Evolutionary conservation across 2,113 vertebrate genomes (phyloP).

Genomic region (Pollimyrus isidori): DNA sequence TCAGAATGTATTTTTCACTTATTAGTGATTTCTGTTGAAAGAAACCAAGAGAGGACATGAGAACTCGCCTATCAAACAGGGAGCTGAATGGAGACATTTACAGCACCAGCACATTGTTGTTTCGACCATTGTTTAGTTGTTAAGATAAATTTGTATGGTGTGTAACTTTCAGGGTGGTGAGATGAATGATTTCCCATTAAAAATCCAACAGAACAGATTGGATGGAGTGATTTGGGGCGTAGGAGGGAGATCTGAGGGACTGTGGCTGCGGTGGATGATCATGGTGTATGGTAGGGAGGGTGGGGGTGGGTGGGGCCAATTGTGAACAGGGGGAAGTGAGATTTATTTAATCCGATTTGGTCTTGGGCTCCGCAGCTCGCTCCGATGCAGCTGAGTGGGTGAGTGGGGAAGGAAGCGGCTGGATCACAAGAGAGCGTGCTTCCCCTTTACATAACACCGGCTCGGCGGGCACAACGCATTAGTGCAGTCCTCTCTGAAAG

Average conservation of each 20-base stretch:
- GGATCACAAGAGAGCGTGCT: background rate
- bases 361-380: constrained; percentile 6
- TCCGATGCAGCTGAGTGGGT: background rate
- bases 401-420: background rate
- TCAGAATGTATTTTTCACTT: background rate
- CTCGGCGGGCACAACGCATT: background rate
- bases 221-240: background rate
- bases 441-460: background rate
- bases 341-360: background rate
- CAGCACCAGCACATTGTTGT: background rate
- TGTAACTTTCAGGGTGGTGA: constrained; percentile 10
- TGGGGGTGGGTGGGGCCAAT: background rate
- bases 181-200: background rate
- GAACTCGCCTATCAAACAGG: background rate
- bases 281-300: background rate
- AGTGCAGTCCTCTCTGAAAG: background rate
- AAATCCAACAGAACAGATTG: background rate
- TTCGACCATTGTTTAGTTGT: background rate
- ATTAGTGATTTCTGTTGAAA: background rate
- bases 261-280: background rate
- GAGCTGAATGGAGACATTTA: background rate
- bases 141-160: background rate
- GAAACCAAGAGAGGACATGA: background rate
- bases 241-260: background rate
- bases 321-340: background rate